Percentiles rank a stretch among this genome's conserved stretches.
Conservation (phyloP, 2,888 invertebrate species). For the Trichacis sp. region DNA sequence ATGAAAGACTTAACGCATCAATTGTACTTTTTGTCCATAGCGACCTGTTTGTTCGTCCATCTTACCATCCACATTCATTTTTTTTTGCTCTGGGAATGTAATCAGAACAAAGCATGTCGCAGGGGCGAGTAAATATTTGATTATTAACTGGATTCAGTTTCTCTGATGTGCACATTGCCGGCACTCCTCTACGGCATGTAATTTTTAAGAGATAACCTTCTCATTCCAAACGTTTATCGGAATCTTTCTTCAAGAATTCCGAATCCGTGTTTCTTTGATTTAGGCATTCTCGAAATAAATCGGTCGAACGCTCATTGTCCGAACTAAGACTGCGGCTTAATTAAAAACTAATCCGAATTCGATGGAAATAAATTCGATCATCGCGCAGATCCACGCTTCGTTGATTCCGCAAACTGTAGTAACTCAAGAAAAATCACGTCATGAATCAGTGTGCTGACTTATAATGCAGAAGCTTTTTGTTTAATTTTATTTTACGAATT, state of each 20-base stretch:
- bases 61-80: not conserved
- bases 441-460: too few relatives aligned
- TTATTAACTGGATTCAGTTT: conserved; percentile 1
- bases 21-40: too few relatives aligned
- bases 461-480: too few relatives aligned
- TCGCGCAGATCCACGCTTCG: not conserved
- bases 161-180: too few relatives aligned
- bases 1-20: too few relatives aligned
- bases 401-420: not conserved
- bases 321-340: not conserved
- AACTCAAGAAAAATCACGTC: not conserved
- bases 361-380: not conserved
- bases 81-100: not conserved
- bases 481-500: too few relatives aligned
- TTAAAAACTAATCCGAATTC: conserved; percentile 1
- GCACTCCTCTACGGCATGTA: too few relatives aligned
- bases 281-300: not conserved
- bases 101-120: not conserved
- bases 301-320: not conserved
- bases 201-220: too few relatives aligned
- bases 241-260: too few relatives aligned
- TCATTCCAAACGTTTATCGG: too few relatives aligned
- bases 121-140: conserved; percentile 1
- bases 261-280: not conserved
- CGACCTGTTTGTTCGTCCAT: not conserved